Percentiles rank a stretch among this genome's conserved stretches.
Evolutionary conservation across 2,888 invertebrate species (phyloP).

Genomic region (Cistogaster globosa): DNA sequence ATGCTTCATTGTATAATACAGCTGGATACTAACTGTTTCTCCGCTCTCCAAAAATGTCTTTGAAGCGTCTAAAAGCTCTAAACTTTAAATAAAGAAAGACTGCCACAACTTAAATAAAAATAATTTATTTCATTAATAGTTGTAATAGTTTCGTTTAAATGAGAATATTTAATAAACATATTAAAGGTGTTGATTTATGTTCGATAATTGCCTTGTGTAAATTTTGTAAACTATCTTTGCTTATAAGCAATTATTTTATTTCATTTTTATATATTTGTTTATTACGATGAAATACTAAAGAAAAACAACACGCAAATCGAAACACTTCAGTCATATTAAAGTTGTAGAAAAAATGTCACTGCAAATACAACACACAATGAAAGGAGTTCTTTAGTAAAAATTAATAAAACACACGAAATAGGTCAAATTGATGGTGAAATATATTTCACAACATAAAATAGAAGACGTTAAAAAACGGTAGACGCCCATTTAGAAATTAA

Average conservation of each 20-base stretch:
- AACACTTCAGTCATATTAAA: conserved; percentile 24
- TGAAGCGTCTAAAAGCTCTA: no score
- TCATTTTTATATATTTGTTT: conserved; percentile 24
- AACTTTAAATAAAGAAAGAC: no score
- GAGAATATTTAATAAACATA: no score
- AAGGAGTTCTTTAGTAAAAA: conserved; percentile 44
- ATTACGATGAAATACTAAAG: conserved; percentile 28
- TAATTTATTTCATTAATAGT: no score
- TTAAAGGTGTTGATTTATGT: no score
- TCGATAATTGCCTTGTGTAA: no score
- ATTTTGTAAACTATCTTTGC: conserved; percentile 7
- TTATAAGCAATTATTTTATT: conserved; percentile 52
- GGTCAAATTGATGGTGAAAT: conserved; percentile 50
- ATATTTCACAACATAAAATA: conserved; percentile 18
- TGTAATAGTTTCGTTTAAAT: no score
- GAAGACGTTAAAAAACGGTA: conserved; percentile 29
- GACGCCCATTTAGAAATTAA: not conserved
- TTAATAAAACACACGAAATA: conserved; percentile 49
- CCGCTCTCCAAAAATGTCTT: no score
- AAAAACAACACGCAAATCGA: conserved; percentile 65
- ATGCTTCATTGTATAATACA: no score
- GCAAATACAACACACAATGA: not conserved
- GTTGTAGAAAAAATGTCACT: no score
- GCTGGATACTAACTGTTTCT: no score
- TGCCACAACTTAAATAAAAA: no score